Conservation (phyloP, 2,888 invertebrate species). For the Pasiphila rectangulata region DNA sequence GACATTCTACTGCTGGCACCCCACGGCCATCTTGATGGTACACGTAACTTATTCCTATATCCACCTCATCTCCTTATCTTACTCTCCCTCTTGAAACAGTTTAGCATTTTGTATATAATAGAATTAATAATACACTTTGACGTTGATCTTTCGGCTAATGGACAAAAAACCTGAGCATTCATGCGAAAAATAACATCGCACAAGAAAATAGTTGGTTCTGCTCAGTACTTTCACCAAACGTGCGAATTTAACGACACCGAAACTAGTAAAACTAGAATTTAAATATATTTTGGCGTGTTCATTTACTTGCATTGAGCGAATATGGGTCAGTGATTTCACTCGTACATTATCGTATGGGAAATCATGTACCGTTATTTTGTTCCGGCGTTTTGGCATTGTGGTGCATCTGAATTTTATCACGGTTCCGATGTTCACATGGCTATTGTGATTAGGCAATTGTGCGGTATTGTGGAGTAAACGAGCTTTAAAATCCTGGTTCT, state of each 20-base stretch:
- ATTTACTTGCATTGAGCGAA: constrained; percentile 11
- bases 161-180: not conserved
- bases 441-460: constrained; percentile 22
- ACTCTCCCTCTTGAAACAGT: no score
- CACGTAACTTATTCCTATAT: no score
- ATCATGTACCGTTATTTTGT: constrained; percentile 29
- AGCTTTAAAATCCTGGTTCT: not conserved
- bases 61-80: no score
- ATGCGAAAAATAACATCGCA: not conserved
- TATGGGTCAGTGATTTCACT: constrained; percentile 27
- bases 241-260: not conserved
- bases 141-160: not conserved
- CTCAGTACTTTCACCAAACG: not conserved
- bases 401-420: constrained; percentile 17
- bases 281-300: constrained; percentile 8
- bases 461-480: constrained; percentile 3
- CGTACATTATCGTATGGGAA: constrained; percentile 28
- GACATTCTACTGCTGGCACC: no score
- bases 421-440: constrained; percentile 22
- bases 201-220: not conserved
- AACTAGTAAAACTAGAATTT: constrained; percentile 3
- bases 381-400: constrained; percentile 25
- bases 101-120: no score
- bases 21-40: no score
- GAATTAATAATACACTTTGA: no score